Evolutionary conservation across 2,888 invertebrate genomes (phyloP).

Genomic region (Spisula subtruncata): DNA sequence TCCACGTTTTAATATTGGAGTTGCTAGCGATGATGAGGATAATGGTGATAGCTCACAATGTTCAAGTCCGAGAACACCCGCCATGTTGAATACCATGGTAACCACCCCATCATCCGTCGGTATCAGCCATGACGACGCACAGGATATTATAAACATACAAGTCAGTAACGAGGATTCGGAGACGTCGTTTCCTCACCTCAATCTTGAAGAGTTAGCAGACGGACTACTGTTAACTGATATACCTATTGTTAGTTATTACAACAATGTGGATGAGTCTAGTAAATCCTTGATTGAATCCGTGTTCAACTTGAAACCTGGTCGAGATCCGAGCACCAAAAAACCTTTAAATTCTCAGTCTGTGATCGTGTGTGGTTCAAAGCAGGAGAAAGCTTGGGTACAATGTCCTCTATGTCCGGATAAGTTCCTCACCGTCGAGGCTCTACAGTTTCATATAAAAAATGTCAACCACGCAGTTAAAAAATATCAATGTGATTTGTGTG

Average conservation of each 20-base stretch:
- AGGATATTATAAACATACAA: conserved; percentile 52
- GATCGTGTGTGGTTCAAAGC: conserved; percentile 49
- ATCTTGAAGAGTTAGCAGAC: conserved; percentile 62
- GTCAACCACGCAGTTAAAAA: conserved; percentile 58
- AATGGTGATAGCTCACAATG: conserved; percentile 39
- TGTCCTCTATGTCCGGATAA: conserved; percentile 62
- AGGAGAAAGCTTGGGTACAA: conserved; percentile 58
- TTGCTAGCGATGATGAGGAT: conserved; percentile 68
- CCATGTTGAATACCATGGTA: conserved; percentile 9
- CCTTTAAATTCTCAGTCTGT: conserved; percentile 49
- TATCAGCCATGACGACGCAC: conserved; percentile 36
- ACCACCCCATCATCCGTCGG: conserved; percentile 8
- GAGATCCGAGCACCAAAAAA: conserved; percentile 36
- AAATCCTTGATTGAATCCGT: conserved; percentile 49
- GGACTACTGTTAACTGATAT: conserved; percentile 60
- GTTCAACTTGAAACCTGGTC: conserved; percentile 52
- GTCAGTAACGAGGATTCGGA: conserved; percentile 56
- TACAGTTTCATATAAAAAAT: conserved; percentile 57
- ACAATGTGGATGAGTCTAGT: conserved; percentile 49
- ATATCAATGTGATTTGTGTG: conserved; percentile 64
- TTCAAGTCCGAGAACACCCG: conserved; percentile 9
- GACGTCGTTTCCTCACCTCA: conserved; percentile 58
- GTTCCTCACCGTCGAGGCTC: conserved; percentile 53
- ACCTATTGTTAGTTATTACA: conserved; percentile 55
- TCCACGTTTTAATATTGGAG: conserved; percentile 65